Evolutionary conservation across 2,888 invertebrate genomes (phyloP).

Genomic region (Leptarthrus brevirostris): DNA sequence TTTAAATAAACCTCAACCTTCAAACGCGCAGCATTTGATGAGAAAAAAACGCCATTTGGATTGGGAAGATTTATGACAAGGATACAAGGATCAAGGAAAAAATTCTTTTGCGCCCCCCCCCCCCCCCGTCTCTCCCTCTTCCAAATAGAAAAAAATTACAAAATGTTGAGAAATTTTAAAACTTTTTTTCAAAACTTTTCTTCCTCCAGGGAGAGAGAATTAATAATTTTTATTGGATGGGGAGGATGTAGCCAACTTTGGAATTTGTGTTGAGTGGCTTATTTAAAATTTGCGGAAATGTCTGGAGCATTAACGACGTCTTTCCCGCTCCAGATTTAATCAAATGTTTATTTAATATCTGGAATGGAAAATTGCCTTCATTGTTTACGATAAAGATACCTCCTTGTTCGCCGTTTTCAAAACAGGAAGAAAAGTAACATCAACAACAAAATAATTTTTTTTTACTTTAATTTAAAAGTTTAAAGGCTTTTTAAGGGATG

Average conservation of each 20-base stretch:
- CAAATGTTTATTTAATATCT: conserved; percentile 37
- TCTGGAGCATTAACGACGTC: not conserved
- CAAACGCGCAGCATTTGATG: not conserved
- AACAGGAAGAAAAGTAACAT: not conserved
- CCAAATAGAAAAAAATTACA: not conserved
- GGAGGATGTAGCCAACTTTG: conserved; percentile 4
- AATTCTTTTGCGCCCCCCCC: not conserved
- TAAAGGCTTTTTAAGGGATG: not conserved
- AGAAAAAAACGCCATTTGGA: conserved; percentile 15
- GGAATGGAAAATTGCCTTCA: not conserved
- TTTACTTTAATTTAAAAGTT: not conserved
- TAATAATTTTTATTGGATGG: conserved; percentile 23
- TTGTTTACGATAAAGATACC: not conserved
- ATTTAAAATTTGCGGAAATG: not conserved
- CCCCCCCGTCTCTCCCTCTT: too few relatives aligned
- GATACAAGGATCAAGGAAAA: conserved; percentile 6
- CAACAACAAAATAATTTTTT: not conserved
- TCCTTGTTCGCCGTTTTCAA: too few relatives aligned
- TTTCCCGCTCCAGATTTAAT: not conserved
- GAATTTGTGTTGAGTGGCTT: conserved; percentile 15
- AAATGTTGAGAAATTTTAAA: not conserved
- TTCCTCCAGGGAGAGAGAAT: not conserved
- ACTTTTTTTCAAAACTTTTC: conserved; percentile 4
- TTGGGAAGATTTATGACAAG: conserved; percentile 22
- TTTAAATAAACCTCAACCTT: not conserved